Conservation (phyloP, 2,888 invertebrate genomes). For the Leptinotarsa tumamoca region DNA sequence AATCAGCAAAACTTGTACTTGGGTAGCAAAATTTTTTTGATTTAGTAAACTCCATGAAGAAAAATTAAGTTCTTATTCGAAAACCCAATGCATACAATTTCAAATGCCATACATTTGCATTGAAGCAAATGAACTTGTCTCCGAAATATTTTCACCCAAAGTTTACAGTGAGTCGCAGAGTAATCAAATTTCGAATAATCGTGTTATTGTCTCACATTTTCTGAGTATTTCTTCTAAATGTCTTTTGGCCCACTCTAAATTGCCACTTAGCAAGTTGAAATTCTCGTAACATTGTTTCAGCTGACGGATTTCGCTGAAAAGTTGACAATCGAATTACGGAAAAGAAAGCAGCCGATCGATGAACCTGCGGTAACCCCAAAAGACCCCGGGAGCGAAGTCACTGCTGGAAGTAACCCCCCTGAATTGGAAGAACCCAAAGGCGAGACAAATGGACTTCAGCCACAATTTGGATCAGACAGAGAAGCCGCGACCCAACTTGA, state of each 20-base stretch:
- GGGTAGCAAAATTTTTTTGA: too few relatives aligned
- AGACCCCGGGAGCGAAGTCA: not conserved
- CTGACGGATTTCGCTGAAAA: constrained; percentile 22
- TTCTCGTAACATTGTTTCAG: constrained; percentile 20
- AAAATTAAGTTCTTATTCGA: too few relatives aligned
- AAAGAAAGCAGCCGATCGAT: not conserved
- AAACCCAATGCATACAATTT: too few relatives aligned
- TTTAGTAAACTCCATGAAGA: too few relatives aligned
- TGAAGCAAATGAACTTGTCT: too few relatives aligned
- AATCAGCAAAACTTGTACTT: too few relatives aligned
- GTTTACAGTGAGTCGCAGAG: too few relatives aligned
- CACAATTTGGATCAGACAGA: not conserved
- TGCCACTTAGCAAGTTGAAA: not conserved
- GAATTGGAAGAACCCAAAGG: not conserved
- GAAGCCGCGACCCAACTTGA: constrained; percentile 2
- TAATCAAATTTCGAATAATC: too few relatives aligned
- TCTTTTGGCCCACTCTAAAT: not conserved
- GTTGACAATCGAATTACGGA: constrained; percentile 20
- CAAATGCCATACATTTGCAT: too few relatives aligned
- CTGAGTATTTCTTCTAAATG: not conserved
- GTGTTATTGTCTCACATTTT: not conserved
- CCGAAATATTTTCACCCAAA: too few relatives aligned
- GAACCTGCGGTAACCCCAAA: not conserved
- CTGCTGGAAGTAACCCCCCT: not conserved
- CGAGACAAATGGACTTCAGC: not conserved